Conservation (phyloP, 2,797 vertebrate genomes). For the Microctenopoma stevenorrisi region DNA sequence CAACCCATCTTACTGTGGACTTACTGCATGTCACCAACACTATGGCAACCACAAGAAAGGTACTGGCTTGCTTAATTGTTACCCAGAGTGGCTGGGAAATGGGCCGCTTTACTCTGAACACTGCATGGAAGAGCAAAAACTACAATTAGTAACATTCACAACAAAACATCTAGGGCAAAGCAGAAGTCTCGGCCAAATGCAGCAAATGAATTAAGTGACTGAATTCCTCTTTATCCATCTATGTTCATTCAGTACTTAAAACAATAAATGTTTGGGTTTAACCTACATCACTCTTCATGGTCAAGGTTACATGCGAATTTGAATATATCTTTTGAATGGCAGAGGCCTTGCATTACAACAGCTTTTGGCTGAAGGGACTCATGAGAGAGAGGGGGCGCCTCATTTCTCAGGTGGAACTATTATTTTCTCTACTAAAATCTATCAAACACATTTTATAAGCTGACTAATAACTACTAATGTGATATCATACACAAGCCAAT, state of each 20-base stretch:
- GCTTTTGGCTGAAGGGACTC: slow-evolving; percentile 52
- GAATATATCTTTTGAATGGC: slow-evolving; percentile 50
- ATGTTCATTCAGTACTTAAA: slow-evolving; percentile 21
- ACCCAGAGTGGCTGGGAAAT: slow-evolving; percentile 49
- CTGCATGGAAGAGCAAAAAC: slow-evolving; percentile 30
- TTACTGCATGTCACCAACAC: slow-evolving; percentile 45
- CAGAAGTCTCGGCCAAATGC: slow-evolving; percentile 4
- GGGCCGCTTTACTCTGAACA: slow-evolving; percentile 30
- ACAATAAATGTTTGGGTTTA: slow-evolving; percentile 61
- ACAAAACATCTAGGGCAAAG: slow-evolving; percentile 12
- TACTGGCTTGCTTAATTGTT: slow-evolving; percentile 68
- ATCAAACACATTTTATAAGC: background rate
- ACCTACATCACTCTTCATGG: slow-evolving; percentile 45
- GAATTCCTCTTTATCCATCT: slow-evolving; percentile 15
- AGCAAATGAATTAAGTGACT: slow-evolving; percentile 16
- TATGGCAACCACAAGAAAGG: slow-evolving; percentile 72
- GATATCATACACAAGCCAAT: background rate
- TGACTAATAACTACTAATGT: too few species aligned
- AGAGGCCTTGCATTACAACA: slow-evolving; percentile 69
- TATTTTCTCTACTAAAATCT: slow-evolving; percentile 16
- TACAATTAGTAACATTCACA: slow-evolving; percentile 1
- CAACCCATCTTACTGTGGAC: slow-evolving; percentile 50
- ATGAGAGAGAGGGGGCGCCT: slow-evolving; percentile 59
- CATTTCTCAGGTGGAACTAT: slow-evolving; percentile 51
- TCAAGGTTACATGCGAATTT: slow-evolving; percentile 70